These are phyloP conservation scores for Zapus hudsonius DNA, from an alignment of 2,113 vertebrate genomes.

Conservation along the genomic window DNA sequence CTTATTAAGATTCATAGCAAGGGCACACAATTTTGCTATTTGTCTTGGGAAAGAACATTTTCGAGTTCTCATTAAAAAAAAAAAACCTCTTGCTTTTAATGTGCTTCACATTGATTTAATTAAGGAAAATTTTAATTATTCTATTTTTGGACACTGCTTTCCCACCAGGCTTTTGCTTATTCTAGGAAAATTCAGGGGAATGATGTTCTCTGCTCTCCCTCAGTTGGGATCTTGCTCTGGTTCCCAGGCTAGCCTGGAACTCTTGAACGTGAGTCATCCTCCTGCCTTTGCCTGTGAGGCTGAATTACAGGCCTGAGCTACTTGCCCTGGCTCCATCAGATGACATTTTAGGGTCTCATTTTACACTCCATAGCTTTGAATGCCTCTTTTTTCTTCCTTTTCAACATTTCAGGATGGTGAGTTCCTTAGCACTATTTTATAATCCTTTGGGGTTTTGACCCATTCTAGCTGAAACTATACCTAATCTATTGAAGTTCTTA, in stretches of 20 bases:
- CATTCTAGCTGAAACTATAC: not conserved
- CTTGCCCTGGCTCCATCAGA: not conserved
- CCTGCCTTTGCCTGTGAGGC: not conserved
- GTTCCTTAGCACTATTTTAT: not conserved
- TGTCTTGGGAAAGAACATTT: not conserved
- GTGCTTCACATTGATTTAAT: not conserved
- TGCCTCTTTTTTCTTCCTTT: not conserved
- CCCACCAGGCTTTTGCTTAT: not conserved
- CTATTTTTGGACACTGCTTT: not conserved
- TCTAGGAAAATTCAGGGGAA: not conserved
- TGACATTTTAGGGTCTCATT: not conserved
- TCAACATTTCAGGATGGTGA: not conserved
- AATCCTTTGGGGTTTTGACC: not conserved
- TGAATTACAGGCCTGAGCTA: not conserved
- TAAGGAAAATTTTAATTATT: not conserved
- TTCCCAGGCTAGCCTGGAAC: not conserved
- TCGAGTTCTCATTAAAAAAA: constrained; percentile 13
- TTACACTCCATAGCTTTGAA: not conserved
- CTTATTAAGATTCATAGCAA: not conserved
- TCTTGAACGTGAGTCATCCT: not conserved
- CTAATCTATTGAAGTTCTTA: not conserved
- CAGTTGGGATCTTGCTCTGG: not conserved
- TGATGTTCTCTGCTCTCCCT: too few relatives aligned
- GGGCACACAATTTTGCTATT: not conserved
- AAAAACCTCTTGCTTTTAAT: not conserved